Evolutionary conservation across 2,888 invertebrate species (phyloP), one percentile per base, ranked within the genome.

Genomic region (Cheilosia vulpina): DNA sequence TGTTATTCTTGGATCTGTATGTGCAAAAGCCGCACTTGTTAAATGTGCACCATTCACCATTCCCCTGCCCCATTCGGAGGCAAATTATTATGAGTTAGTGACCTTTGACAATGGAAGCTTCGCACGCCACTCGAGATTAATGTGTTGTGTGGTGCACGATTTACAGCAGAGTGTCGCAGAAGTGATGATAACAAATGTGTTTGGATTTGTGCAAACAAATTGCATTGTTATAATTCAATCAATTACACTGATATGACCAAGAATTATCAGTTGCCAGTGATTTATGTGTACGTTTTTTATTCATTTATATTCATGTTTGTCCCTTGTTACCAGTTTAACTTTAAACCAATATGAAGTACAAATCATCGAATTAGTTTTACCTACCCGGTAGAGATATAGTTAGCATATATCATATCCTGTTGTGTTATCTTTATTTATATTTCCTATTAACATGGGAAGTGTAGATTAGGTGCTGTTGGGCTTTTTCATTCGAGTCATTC

Each of bases 71-170:
- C 43, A 13, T 34, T n/a, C 3, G 47, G 4, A 38, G n/a, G 24
- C 19, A 65, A 57, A 65, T 55, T 41, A 34, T 66, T 41, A 45
- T 58, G 47, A 31, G 75, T 75, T 65, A 65, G 57, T 75, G 75
- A 75, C 65, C 75, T 66, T 75, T 75, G 75, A 50, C 75, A 75
- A 66, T 75, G 65, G 57, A 45, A 55, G 75, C 31, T 50, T 47
- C n/a, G 50, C 60, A 50, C 38, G 34, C 17, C 19, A 34, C 34
- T 53, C 53, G 15, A 47, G 15, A 45, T 52, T 47, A 31, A 27
- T 24, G 13, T 55, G 34, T 34, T 45, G 52, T 41, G 31, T 53
- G 27, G 41, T 15, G 38, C 27, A 50, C 47, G 63, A 63, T 55
- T 17, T 55, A 45, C 31, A 55, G 2, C 65, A 6, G 57, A 21